A percentile compares a stretch with the other conserved stretches of the same genome.
These are phyloP conservation scores for Vireo griseus DNA, from an alignment of 2,797 vertebrate genomes.

Conservation along the genomic window DNA sequence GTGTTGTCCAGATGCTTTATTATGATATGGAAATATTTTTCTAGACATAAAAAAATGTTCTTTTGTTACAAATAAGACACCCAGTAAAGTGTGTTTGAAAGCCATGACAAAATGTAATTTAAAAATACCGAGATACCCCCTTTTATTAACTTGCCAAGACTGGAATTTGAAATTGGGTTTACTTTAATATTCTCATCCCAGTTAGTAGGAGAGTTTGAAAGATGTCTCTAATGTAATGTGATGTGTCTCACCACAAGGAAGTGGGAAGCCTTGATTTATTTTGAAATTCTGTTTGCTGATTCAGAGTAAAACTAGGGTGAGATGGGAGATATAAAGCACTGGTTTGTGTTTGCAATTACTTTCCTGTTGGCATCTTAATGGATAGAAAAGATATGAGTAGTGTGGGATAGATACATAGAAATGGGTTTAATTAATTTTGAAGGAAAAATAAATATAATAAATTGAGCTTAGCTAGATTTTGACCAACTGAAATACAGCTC, in stretches of 20 bases:
- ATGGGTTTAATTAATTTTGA: not conserved
- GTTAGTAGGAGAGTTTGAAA: not conserved
- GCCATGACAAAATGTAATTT: not conserved
- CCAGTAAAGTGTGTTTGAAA: not conserved
- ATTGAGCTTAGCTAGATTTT: not conserved
- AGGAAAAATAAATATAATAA: not conserved
- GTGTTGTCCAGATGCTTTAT: not conserved
- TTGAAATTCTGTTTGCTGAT: slow-evolving; percentile 23
- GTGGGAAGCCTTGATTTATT: slow-evolving; percentile 13
- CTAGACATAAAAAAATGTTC: not conserved
- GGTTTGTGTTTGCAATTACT: not conserved
- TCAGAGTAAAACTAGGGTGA: not conserved
- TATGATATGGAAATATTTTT: not conserved
- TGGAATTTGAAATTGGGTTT: not conserved
- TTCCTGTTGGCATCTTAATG: not conserved
- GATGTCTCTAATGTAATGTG: not conserved
- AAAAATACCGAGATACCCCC: not conserved
- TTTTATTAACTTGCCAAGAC: not conserved
- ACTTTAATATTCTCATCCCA: not conserved
- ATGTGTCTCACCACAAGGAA: not conserved
- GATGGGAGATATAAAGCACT: not conserved
- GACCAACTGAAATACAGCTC: not conserved
- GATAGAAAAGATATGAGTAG: not conserved
- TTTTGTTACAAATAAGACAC: not conserved
- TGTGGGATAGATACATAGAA: not conserved